Base-by-base conservation (phyloP, 2,113 vertebrate species). In the Cinclus mexicanus region DNA sequence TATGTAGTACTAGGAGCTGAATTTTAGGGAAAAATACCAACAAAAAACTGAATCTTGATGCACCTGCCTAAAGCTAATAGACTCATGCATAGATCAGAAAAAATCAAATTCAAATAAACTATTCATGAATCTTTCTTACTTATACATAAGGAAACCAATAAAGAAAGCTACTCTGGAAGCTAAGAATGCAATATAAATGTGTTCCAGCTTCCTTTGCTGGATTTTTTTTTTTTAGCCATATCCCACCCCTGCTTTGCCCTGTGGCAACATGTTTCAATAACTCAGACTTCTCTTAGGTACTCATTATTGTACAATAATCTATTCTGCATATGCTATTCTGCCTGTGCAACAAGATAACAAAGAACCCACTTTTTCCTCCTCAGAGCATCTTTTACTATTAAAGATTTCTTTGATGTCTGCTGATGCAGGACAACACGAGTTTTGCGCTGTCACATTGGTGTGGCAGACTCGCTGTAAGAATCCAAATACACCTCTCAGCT, bases 61-160 rank as follows among this genome's bases (percentile, higher is more conserved):
- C 68, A 56, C 39, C 57, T 91, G 57, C 53, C 79, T 89, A 83
- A 89, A 95, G 87, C 70, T 50, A 93, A 90, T 65, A 67, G 78
- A 93, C 65, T 94, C 69, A 84, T 7, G 12, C 69, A 91, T 2
- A 89, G 52, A 87, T 83, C 57, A 89, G 68, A 47, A 65, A 87
- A 94, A 91, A 86, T 41, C 37, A 76, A 84, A 69, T 10, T 70
- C 46, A 74, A 89, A 81, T 87, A 72, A 95, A 91, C 33, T 94
- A 91, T 87, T 94, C 49, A 92, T 92, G 52, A 81, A 55, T 49
- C 61, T 75, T 82, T 59, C 57, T 89, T 87, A 90, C 71, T 83
- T 93, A 89, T 12, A 57, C 83, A 83, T 90, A 83, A 77, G 59
- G 57, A 92, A 93, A 89, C 67, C 61, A 91, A 78, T 63, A 92